Conservation (phyloP, 2,888 invertebrate species). For the Nowickia ferox region DNA sequence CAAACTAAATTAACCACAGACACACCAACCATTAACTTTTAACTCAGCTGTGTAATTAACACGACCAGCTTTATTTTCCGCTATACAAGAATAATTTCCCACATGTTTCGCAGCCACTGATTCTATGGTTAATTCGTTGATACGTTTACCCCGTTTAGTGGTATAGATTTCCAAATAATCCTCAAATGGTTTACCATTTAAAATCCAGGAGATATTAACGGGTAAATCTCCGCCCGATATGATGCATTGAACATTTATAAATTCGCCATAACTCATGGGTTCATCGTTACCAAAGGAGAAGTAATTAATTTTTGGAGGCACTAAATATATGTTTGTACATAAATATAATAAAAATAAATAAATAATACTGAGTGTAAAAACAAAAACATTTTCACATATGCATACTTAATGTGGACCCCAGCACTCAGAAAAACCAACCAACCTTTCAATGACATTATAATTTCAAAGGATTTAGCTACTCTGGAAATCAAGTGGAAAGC, state of each 20-base stretch:
- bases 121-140: conserved; percentile 87
- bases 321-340: conserved; percentile 81
- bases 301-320: conserved; percentile 89
- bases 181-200: conserved; percentile 84
- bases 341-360: background rate
- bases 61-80: conserved; percentile 89
- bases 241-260: conserved; percentile 84
- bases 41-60: conserved; percentile 88
- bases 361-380: background rate
- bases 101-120: conserved; percentile 88
- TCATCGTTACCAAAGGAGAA: conserved; percentile 91
- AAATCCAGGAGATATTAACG: conserved; percentile 85
- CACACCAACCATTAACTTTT: conserved; percentile 88
- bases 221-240: conserved; percentile 86
- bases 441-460: background rate
- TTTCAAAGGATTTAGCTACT: background rate
- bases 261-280: conserved; percentile 88
- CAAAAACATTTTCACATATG: conserved; percentile 40
- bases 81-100: conserved; percentile 90
- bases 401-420: conserved; percentile 20
- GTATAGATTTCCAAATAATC: conserved; percentile 81
- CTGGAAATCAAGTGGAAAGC: background rate
- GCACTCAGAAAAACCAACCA: conserved; percentile 4
- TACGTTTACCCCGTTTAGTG: conserved; percentile 83
- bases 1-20: background rate